phyloP scores from a whole-genome alignment of 2,797 vertebrate species.

The Tolypeutes matacus region DNA sequence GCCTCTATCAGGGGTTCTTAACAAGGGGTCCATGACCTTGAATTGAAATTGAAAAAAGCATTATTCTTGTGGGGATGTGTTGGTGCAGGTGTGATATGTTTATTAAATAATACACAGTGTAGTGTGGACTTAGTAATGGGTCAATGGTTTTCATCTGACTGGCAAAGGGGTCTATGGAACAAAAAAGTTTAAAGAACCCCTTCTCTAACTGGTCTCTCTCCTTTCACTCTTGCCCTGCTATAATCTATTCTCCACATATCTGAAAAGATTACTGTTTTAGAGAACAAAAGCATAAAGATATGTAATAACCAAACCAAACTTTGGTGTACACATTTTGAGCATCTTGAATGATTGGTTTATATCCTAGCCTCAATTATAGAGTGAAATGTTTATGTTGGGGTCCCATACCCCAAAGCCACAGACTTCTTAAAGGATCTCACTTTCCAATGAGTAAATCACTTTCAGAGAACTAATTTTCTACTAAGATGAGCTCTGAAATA shows the following conservation, averaged over 20 bases:
- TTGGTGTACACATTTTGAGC: background rate
- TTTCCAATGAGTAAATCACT: background rate
- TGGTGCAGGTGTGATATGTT: too few relatives aligned
- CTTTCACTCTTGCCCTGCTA: background rate
- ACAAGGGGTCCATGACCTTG: too few relatives aligned
- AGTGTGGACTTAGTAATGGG: too few relatives aligned
- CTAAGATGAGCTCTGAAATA: background rate
- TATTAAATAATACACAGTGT: too few relatives aligned
- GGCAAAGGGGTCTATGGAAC: too few relatives aligned
- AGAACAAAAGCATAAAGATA: background rate
- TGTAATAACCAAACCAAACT: background rate
- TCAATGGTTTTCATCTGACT: too few relatives aligned
- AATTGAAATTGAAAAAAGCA: too few relatives aligned
- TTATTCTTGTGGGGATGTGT: too few relatives aligned
- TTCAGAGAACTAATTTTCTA: background rate
- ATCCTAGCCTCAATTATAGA: background rate
- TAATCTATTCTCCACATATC: background rate
- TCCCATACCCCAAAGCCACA: background rate
- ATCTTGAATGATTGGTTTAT: background rate
- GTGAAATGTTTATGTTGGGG: background rate
- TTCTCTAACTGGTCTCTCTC: background rate
- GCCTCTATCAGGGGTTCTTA: background rate
- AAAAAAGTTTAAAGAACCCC: too few relatives aligned
- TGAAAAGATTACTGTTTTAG: background rate
- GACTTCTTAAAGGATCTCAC: background rate